These are phyloP conservation scores for Pseudolaguvia tuberculata DNA, from an alignment of 2,113 vertebrate genomes.

Conservation along the genomic window DNA sequence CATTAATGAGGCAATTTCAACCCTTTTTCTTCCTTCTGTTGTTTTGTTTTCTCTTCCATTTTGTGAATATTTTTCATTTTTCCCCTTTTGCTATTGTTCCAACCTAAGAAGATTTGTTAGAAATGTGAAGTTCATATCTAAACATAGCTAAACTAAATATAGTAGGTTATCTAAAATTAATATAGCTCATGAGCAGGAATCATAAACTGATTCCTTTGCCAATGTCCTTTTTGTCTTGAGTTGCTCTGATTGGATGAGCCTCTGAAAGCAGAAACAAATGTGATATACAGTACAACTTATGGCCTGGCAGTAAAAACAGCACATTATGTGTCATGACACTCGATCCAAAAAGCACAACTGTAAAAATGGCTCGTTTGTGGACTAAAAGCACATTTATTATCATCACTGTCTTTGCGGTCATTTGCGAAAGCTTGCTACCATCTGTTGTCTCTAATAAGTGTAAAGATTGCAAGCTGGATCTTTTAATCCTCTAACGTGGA, in stretches of 20 bases:
- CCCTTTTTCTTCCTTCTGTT: slow-evolving; percentile 26
- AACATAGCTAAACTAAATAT: slow-evolving; percentile 31
- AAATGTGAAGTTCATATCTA: slow-evolving; percentile 24
- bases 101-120: slow-evolving; percentile 44
- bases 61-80: slow-evolving; percentile 17
- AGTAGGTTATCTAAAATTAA: slow-evolving; percentile 51
- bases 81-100: slow-evolving; percentile 7
- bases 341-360: slow-evolving; percentile 37
- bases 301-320: slow-evolving; percentile 14
- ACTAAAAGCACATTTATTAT: slow-evolving; percentile 45
- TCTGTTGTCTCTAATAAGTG: slow-evolving; percentile 47
- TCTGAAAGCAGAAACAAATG: slow-evolving; percentile 21
- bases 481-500: neutral
- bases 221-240: neutral
- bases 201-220: slow-evolving; percentile 21
- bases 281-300: slow-evolving; percentile 6
- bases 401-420: slow-evolving; percentile 26
- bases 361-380: slow-evolving; percentile 42
- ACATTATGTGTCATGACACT: slow-evolving; percentile 40
- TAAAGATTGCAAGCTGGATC: slow-evolving; percentile 4
- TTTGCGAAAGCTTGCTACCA: slow-evolving; percentile 44
- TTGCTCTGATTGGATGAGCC: neutral
- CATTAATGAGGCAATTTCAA: slow-evolving; percentile 56
- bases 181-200: slow-evolving; percentile 50
- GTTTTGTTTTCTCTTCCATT: slow-evolving; percentile 21